Evolutionary conservation across 2,113 vertebrate genomes (phyloP).

Genomic region (Castor canadensis): DNA sequence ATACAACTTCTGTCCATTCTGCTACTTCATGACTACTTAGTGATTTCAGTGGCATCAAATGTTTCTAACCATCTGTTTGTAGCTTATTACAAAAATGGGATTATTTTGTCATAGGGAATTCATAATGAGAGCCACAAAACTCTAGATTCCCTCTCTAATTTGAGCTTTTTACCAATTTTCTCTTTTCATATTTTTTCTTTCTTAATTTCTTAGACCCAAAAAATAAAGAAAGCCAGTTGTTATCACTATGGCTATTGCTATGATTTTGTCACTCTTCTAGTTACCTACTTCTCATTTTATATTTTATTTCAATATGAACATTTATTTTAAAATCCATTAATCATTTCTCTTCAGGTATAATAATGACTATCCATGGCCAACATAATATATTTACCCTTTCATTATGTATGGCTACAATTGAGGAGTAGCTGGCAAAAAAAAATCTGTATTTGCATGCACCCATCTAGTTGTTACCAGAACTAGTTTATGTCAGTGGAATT

Average conservation of each 20-base stretch:
- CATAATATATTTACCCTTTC: neutral
- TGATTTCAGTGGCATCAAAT: conserved; percentile 49
- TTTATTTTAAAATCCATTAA: neutral
- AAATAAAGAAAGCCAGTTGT: neutral
- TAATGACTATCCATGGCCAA: neutral
- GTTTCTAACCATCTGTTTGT: conserved; percentile 55
- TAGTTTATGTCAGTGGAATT: neutral
- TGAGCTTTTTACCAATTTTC: conserved; percentile 29
- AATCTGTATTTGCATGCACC: neutral
- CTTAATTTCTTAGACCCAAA: neutral
- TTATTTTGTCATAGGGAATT: conserved; percentile 53
- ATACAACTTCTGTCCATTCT: conserved; percentile 50
- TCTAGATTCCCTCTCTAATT: conserved; percentile 24
- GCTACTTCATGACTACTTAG: conserved; percentile 50
- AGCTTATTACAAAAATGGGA: conserved; percentile 62
- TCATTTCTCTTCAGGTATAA: neutral
- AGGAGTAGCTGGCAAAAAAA: neutral
- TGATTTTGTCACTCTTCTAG: neutral
- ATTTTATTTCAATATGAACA: neutral
- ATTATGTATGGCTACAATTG: neutral
- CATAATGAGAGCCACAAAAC: conserved; percentile 44
- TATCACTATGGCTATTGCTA: neutral
- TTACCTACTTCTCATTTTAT: neutral
- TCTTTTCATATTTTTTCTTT: neutral
- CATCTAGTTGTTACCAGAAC: neutral